Conservation (phyloP, 1,140 invertebrate species). For the Anoplophora glabripennis region DNA sequence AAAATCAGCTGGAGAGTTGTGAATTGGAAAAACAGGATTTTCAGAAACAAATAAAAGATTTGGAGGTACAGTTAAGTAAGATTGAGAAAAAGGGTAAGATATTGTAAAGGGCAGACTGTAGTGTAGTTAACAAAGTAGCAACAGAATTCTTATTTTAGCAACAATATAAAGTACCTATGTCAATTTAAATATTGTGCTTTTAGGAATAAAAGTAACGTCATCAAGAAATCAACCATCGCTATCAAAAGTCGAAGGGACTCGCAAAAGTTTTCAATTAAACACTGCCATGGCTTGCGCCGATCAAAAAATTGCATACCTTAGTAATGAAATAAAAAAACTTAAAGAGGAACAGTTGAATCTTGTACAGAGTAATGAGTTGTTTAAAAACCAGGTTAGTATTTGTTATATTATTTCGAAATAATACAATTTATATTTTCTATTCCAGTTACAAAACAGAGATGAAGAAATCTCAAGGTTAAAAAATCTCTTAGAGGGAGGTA, state of each 20-base stretch:
- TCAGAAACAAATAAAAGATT: constrained; percentile 25
- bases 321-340: constrained; percentile 52
- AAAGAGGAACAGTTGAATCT: constrained; percentile 51
- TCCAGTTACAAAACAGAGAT: constrained; percentile 50
- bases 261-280: constrained; percentile 29
- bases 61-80: constrained; percentile 19
- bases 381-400: constrained; percentile 51
- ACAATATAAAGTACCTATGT: not conserved
- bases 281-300: constrained; percentile 48
- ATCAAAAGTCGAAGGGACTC: constrained; percentile 34
- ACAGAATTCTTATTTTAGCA: not conserved
- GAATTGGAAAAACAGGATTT: constrained; percentile 32
- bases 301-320: constrained; percentile 52
- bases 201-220: constrained; percentile 1
- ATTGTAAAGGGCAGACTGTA: not conserved
- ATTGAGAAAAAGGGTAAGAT: constrained; percentile 2
- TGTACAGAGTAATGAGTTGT: constrained; percentile 46
- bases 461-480: constrained; percentile 63
- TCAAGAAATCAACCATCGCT: constrained; percentile 15
- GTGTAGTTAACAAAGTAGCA: not conserved
- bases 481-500: constrained; percentile 61
- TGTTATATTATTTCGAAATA: not conserved
- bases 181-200: not conserved
- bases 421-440: constrained; percentile 2
- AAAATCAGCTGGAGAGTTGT: constrained; percentile 54